phyloP scores from a whole-genome alignment of 64 coral and sea anemone species.

The Orbicella faveolata region DNA sequence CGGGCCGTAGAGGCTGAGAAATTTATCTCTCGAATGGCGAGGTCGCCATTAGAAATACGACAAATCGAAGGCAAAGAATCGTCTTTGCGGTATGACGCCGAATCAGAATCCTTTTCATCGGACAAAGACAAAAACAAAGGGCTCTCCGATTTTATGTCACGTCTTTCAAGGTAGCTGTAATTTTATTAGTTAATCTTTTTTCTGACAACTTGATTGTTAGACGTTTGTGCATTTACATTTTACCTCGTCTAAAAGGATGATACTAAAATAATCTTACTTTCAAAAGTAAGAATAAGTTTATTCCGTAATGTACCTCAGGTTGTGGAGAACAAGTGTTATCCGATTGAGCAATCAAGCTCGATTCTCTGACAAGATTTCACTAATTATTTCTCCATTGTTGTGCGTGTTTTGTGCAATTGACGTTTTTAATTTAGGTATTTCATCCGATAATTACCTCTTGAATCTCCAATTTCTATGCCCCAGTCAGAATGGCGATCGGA shows the following conservation, averaged over 20 bases:
- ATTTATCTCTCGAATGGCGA: constrained; percentile 27
- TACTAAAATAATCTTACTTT: background rate
- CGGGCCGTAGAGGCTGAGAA: background rate
- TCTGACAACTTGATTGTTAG: background rate
- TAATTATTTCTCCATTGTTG: background rate
- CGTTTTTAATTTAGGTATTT: too few relatives aligned
- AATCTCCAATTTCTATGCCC: too few relatives aligned
- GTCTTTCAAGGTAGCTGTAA: constrained; percentile 18
- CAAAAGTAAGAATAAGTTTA: background rate
- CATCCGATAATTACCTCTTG: too few relatives aligned
- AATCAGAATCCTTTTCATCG: constrained; percentile 13
- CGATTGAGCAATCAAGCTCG: background rate
- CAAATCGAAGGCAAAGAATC: constrained; percentile 60
- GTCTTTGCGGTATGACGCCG: constrained; percentile 24
- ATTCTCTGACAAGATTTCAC: background rate
- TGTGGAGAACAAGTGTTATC: background rate
- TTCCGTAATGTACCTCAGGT: background rate
- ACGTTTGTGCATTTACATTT: background rate
- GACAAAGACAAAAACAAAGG: constrained; percentile 5
- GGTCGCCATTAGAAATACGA: constrained; percentile 4
- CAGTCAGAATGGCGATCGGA: too few relatives aligned
- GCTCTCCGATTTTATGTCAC: constrained; percentile 29
- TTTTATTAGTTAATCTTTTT: background rate
- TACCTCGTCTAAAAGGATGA: background rate
- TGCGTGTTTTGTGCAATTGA: too few relatives aligned